These are phyloP conservation scores for Cosmia pyralina DNA, from an alignment of 2,888 invertebrate genomes.

Conservation along the genomic window DNA sequence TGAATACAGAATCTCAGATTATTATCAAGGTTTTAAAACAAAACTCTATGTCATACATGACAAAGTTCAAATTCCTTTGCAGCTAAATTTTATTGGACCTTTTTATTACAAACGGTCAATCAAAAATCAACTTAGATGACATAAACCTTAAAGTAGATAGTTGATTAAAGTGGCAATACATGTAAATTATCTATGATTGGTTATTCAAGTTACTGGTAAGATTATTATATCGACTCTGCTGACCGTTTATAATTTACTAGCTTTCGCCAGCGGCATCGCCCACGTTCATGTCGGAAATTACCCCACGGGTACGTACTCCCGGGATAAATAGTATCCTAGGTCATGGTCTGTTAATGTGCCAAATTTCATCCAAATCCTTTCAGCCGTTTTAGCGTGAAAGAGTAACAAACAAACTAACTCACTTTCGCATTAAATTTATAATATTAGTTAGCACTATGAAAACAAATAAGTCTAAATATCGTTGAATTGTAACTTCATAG, in stretches of 20 bases:
- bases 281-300: too few relatives aligned
- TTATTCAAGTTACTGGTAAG: background rate
- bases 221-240: background rate
- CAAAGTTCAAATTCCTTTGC: background rate
- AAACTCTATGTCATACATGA: background rate
- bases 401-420: too few relatives aligned
- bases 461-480: background rate
- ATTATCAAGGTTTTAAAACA: background rate
- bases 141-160: background rate
- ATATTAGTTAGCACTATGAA: background rate
- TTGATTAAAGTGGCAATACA: background rate
- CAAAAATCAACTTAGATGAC: background rate
- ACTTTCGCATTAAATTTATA: too few relatives aligned
- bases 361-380: too few relatives aligned
- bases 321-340: too few relatives aligned
- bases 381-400: too few relatives aligned
- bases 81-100: too few relatives aligned
- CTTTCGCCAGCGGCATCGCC: too few relatives aligned
- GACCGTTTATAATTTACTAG: background rate
- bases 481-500: slow-evolving; percentile 1
- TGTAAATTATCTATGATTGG: background rate
- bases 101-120: background rate
- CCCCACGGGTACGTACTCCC: too few relatives aligned
- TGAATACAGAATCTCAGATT: too few relatives aligned
- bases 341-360: too few relatives aligned